A percentile compares a stretch with the other conserved stretches of the same genome.
phyloP scores from a whole-genome alignment of 2,113 vertebrate species.

The rabbit (Oryctolagus cuniculus) region DNA sequence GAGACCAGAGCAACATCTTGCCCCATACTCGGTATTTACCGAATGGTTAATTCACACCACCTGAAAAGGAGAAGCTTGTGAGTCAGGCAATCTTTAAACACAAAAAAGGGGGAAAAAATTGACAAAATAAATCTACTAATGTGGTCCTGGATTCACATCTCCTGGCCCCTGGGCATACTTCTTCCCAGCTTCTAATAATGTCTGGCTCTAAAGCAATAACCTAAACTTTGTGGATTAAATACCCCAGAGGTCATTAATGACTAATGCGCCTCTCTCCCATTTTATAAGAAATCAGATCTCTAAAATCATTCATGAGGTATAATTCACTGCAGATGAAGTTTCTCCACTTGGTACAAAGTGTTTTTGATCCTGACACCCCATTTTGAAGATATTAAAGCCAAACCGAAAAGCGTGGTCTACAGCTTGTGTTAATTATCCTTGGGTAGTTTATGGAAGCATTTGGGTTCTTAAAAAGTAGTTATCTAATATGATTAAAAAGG shows the following conservation, averaged over 20 bases:
- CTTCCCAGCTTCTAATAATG: neutral
- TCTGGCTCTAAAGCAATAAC: neutral
- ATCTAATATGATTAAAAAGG: conserved; percentile 76
- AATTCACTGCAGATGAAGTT: conserved; percentile 73
- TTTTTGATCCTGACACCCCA: conserved; percentile 64
- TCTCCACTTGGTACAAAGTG: conserved; percentile 61
- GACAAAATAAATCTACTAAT: neutral
- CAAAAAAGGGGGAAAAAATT: neutral
- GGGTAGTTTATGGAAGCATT: conserved; percentile 66
- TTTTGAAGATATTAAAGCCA: conserved; percentile 72
- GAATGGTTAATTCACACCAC: conserved; percentile 18
- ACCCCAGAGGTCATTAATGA: conserved; percentile 55
- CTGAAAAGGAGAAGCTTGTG: neutral
- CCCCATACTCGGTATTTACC: neutral
- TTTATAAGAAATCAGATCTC: conserved; percentile 71
- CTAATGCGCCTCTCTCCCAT: conserved; percentile 8
- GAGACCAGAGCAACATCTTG: conserved; percentile 16
- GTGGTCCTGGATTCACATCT: neutral
- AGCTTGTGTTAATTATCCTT: conserved; percentile 78
- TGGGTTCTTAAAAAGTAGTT: conserved; percentile 65
- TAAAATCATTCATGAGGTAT: conserved; percentile 61
- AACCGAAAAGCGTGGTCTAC: conserved; percentile 63
- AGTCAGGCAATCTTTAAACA: neutral
- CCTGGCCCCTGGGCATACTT: neutral
- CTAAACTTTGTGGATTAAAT: conserved; percentile 10